Evolutionary conservation across 2,797 vertebrate species (phyloP), one percentile per base, ranked within the genome.

Genomic region (Mastacembelus armatus): DNA sequence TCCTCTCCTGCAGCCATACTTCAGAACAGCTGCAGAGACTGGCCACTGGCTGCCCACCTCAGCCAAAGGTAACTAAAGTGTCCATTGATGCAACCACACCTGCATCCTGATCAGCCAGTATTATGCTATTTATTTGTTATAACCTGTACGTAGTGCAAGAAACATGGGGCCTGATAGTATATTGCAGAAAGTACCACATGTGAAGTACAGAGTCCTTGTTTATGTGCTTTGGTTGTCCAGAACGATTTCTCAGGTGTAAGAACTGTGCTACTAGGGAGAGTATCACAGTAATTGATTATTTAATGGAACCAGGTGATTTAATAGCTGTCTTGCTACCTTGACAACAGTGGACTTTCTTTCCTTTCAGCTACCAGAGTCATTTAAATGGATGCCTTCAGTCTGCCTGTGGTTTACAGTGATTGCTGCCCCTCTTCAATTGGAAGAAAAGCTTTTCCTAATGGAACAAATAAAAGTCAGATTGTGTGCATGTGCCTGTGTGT

Each of bases 291-390:
- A 98, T 98, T 97, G 97, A 98, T 97, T 97, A 94, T 96, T 92
- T 96, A 97, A 97, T 96, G 93, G 94, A 93, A 94, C 92, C 93
- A 94, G 94, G 92, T 96, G 94, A 96, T 96, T 98, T 95, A 96
- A 94, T 92, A 94, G 93, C 92, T 89, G 90, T 89, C 88, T 84
- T 26, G 88, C 90, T 92, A 88, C 91, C 90, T 90, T 94, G 94
- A 95, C 93, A 95, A 96, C 94, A 93, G 93, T 87, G 92, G 93
- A 92, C 93, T 92, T 91, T 88, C 95, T 94, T 90, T 93, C 92
- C 95, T 94, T 90, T 93, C 92, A 95, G 92, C 92, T 44, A 59
- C 89, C 89, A 89, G 71, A 68, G 89, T 90, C 85, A 93, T 95
- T 89, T 87, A 83, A 88, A 95, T 94, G 93, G 92, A 92, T 94